A percentile compares a stretch with the other conserved stretches of the same genome.
Conservation (phyloP, 2,888 invertebrate genomes). For the Dicyrtomina minuta region DNA sequence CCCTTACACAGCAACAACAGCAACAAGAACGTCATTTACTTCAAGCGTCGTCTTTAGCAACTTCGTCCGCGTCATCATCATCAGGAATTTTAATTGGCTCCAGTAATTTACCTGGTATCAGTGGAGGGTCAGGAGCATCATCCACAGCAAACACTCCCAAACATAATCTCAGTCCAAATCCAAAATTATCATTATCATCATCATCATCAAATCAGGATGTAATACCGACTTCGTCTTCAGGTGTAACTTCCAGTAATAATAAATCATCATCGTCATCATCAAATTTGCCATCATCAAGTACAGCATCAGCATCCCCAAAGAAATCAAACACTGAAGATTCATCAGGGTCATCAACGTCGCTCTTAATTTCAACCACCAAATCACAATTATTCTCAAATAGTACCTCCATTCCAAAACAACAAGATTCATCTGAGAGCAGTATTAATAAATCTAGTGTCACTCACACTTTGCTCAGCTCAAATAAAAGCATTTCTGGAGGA, state of each 20-base stretch:
- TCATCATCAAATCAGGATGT: background rate
- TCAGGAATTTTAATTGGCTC: constrained; percentile 15
- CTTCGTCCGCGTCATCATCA: constrained; percentile 9
- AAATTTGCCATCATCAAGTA: background rate
- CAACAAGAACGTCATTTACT: constrained; percentile 7
- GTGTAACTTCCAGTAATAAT: background rate
- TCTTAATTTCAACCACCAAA: background rate
- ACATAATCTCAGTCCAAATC: background rate
- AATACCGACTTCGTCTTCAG: constrained; percentile 3
- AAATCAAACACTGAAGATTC: background rate
- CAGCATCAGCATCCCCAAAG: background rate
- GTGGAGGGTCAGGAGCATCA: background rate
- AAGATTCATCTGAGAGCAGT: too few relatives aligned
- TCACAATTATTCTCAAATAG: background rate
- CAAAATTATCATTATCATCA: background rate
- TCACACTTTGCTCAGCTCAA: too few relatives aligned
- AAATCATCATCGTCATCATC: background rate
- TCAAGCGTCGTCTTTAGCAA: background rate
- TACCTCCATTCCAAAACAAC: background rate
- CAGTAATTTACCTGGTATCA: background rate
- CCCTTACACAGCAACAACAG: background rate
- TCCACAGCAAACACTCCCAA: background rate
- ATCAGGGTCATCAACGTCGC: background rate
- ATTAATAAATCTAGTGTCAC: too few relatives aligned
- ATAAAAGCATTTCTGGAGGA: too few relatives aligned